Percentiles rank a stretch among this genome's conserved stretches.
Evolutionary conservation across 1,140 invertebrate species (phyloP).

Genomic region (Panonychus citri): DNA sequence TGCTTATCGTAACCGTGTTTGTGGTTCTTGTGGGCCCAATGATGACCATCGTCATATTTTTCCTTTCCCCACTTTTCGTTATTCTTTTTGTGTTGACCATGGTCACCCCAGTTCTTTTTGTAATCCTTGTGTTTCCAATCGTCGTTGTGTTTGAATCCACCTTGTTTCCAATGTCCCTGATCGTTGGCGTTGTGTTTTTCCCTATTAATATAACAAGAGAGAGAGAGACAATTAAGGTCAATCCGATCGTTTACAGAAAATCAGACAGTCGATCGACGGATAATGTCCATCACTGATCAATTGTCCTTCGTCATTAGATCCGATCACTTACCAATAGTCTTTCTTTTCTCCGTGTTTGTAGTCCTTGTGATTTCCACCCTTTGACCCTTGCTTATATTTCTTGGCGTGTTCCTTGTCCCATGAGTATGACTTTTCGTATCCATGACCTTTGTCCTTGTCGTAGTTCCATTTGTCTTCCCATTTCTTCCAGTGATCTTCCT

Average conservation of each 20-base stretch:
- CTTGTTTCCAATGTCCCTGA: not conserved
- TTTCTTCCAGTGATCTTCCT: not conserved
- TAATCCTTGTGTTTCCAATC: not conserved
- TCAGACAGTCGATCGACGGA: not conserved
- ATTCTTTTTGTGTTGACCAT: not conserved
- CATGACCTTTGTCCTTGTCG: not conserved
- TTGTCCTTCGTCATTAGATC: not conserved
- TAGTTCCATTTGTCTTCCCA: not conserved
- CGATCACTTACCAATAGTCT: not conserved
- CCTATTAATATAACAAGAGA: not conserved
- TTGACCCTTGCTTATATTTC: not conserved
- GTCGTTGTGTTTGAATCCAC: not conserved
- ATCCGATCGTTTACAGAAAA: too few relatives aligned
- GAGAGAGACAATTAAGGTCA: not conserved
- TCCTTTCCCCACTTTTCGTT: not conserved
- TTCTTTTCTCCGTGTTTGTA: not conserved
- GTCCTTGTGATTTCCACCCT: not conserved
- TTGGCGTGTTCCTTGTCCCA: not conserved
- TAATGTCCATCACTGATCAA: not conserved
- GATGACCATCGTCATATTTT: not conserved
- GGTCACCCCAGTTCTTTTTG: not conserved
- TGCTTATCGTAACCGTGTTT: not conserved
- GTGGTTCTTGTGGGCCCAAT: not conserved
- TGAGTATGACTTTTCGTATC: not conserved
- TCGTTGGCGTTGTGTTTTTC: not conserved